Percentiles rank a stretch among this genome's conserved stretches.
Evolutionary conservation across 1,140 invertebrate species (phyloP).

Genomic region (Lucilia sericata): DNA sequence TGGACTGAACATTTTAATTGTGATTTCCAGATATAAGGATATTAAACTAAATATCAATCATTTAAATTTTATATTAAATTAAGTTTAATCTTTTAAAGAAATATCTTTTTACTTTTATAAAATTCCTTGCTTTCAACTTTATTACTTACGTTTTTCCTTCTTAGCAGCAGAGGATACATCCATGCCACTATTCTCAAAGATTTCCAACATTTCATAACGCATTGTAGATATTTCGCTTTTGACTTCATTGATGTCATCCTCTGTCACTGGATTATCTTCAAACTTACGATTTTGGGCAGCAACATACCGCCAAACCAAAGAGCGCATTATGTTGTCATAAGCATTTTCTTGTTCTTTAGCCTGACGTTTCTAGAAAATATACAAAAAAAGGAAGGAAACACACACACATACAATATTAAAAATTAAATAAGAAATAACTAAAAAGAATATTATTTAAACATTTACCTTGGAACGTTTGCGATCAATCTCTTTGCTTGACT

Average conservation of each 20-base stretch:
- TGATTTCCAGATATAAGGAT: too few relatives aligned
- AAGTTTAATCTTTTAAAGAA: too few relatives aligned
- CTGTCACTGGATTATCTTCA: slow-evolving; percentile 84
- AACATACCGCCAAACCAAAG: slow-evolving; percentile 87
- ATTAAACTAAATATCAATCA: too few relatives aligned
- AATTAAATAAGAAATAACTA: neutral
- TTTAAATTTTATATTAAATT: too few relatives aligned
- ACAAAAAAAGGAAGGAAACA: neutral
- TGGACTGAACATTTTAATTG: too few relatives aligned
- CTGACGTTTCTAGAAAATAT: slow-evolving; percentile 56
- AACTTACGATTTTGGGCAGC: slow-evolving; percentile 81
- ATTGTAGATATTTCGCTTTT: slow-evolving; percentile 88
- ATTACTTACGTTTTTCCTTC: slow-evolving; percentile 75
- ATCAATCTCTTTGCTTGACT: slow-evolving; percentile 65
- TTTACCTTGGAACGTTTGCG: slow-evolving; percentile 65
- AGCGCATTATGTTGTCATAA: slow-evolving; percentile 83
- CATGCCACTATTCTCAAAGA: slow-evolving; percentile 84
- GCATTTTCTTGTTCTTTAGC: slow-evolving; percentile 75
- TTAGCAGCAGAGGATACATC: slow-evolving; percentile 78
- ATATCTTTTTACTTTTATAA: too few relatives aligned
- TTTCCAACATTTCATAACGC: slow-evolving; percentile 86
- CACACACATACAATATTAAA: neutral
- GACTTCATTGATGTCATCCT: slow-evolving; percentile 93
- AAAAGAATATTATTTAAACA: neutral
- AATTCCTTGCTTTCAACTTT: neutral